These are phyloP conservation scores for Poecile atricapillus DNA, from an alignment of 2,113 vertebrate species.

Conservation along the genomic window DNA sequence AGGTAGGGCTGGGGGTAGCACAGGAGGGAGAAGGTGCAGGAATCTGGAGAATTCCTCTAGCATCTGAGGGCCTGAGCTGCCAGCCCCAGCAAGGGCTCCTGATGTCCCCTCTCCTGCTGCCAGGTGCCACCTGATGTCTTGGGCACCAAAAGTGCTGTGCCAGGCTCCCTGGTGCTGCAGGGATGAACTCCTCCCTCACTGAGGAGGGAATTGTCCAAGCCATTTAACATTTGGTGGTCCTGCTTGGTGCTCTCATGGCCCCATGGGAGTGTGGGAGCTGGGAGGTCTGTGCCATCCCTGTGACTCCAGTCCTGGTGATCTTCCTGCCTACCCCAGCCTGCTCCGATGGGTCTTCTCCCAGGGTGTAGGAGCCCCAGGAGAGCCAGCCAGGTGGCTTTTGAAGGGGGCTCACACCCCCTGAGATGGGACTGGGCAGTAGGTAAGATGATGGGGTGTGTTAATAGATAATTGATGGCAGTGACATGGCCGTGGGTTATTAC, in stretches of 20 bases:
- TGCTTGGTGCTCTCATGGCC: accelerated
- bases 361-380: neutral
- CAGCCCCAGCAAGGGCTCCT: neutral
- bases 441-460: neutral
- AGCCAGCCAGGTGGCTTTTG: neutral
- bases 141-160: neutral
- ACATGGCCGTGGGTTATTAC: neutral
- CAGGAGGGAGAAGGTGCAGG: neutral
- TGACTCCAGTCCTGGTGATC: neutral
- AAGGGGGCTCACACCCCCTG: neutral
- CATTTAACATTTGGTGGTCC: neutral
- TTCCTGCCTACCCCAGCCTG: neutral
- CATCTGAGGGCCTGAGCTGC: neutral
- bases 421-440: neutral
- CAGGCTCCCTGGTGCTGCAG: neutral
- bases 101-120: neutral
- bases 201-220: neutral
- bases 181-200: accelerated
- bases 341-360: neutral
- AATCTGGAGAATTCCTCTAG: neutral
- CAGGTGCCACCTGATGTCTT: neutral
- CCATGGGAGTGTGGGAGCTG: accelerated
- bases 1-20: neutral
- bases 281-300: neutral
- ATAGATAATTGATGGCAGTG: neutral